A percentile compares a stretch with the other conserved stretches of the same genome.
Evolutionary conservation across 2,113 vertebrate species (phyloP).

Genomic region (Rattus rattus): DNA sequence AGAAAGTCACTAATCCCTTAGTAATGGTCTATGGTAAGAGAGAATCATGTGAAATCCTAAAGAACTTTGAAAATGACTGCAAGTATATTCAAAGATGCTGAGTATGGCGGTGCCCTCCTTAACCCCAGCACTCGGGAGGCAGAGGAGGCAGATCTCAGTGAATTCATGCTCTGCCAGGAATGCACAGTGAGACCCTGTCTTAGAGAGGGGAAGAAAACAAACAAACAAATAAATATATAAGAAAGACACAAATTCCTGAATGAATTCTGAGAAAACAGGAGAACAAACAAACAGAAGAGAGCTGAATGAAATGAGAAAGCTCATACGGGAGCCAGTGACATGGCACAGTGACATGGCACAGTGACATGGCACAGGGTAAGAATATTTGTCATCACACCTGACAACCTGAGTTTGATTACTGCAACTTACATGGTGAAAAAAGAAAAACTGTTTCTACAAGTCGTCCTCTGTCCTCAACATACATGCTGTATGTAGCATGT

Average conservation of each 20-base stretch:
- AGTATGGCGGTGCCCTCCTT: not conserved
- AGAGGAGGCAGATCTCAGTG: too few species aligned
- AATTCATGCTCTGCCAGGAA: not conserved
- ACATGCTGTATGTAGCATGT: not conserved
- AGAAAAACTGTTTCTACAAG: not conserved
- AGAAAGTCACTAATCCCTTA: not conserved
- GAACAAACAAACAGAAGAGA: not conserved
- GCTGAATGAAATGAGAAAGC: not conserved
- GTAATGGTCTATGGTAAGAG: not conserved
- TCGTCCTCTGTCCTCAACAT: not conserved
- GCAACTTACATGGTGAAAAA: not conserved
- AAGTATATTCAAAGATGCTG: not conserved
- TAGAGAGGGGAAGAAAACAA: not conserved
- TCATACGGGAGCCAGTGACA: not conserved
- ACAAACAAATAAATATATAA: too few species aligned
- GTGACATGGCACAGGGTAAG: not conserved
- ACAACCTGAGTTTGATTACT: not conserved
- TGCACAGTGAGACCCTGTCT: not conserved
- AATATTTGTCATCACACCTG: not conserved
- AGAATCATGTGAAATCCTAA: not conserved
- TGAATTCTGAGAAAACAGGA: not conserved
- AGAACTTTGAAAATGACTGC: not conserved
- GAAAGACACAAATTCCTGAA: not conserved
- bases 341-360: not conserved
- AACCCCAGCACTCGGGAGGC: not conserved